Percentiles rank a stretch among this genome's conserved stretches.
Conservation (phyloP, 2,113 vertebrate genomes). For the Rhinolophus ferrumequinum region DNA sequence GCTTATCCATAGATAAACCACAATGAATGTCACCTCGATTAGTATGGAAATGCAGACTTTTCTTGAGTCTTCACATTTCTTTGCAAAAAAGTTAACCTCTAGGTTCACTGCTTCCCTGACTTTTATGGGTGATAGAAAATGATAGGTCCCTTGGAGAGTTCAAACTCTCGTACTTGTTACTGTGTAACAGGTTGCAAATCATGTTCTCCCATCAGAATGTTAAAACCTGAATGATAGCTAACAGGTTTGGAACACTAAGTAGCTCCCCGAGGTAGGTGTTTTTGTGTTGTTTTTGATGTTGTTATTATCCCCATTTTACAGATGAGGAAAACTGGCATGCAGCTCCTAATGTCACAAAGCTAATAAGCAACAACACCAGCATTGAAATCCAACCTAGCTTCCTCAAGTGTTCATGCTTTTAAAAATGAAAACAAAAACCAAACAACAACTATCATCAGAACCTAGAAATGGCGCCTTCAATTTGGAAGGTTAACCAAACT, state of each 20-base stretch:
- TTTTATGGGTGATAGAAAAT: neutral
- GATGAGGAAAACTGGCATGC: neutral
- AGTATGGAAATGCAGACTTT: neutral
- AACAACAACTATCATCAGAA: neutral
- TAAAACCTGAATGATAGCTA: neutral
- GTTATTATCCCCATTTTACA: neutral
- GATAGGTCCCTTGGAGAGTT: neutral
- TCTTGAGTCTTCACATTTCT: neutral
- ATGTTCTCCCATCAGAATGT: neutral
- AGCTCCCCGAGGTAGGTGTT: neutral
- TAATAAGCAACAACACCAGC: neutral
- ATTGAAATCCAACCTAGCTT: neutral
- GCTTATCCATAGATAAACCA: too few relatives aligned
- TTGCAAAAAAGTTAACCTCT: neutral
- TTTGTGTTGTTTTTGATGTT: accelerated
- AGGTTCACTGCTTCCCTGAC: neutral
- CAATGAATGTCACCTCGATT: neutral
- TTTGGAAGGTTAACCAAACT: neutral
- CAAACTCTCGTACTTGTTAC: neutral
- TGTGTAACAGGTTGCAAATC: neutral
- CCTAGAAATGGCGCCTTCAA: neutral
- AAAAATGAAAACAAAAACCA: neutral
- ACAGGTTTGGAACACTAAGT: neutral
- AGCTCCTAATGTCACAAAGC: neutral
- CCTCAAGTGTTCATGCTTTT: neutral